phyloP scores from a whole-genome alignment of 2,113 vertebrate species.

The Clarias magur region DNA sequence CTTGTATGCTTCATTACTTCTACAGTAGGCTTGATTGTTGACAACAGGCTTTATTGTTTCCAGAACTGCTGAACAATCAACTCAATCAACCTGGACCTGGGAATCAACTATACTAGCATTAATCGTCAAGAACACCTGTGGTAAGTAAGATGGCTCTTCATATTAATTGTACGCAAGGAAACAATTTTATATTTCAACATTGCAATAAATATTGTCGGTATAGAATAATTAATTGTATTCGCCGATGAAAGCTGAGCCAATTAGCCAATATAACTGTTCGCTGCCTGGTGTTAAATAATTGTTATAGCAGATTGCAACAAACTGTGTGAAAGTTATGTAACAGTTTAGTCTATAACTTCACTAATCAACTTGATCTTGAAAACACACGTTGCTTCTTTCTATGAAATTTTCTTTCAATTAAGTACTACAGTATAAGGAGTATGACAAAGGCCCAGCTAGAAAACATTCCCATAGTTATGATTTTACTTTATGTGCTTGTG shows the following conservation, averaged over 20 bases:
- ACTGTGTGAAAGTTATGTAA: background rate
- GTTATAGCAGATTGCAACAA: background rate
- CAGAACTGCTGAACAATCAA: background rate
- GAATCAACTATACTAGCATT: background rate
- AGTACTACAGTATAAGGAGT: background rate
- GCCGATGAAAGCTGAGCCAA: background rate
- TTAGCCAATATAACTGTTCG: background rate
- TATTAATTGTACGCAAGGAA: background rate
- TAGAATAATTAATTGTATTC: background rate
- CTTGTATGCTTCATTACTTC: background rate
- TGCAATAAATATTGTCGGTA: background rate
- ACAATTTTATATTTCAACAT: background rate
- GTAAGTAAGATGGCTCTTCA: background rate
- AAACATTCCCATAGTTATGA: background rate
- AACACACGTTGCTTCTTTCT: background rate
- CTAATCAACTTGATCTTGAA: background rate
- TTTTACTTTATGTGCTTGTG: background rate
- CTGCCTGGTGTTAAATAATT: background rate
- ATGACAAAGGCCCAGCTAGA: background rate
- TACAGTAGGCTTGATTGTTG: background rate
- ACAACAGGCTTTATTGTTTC: background rate
- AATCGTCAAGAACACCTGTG: background rate
- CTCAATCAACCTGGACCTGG: background rate
- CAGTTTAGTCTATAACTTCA: background rate
- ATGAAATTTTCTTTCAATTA: background rate